Base-by-base conservation (phyloP, 2,113 vertebrate genomes). In the Sceloporus tristichus region DNA sequence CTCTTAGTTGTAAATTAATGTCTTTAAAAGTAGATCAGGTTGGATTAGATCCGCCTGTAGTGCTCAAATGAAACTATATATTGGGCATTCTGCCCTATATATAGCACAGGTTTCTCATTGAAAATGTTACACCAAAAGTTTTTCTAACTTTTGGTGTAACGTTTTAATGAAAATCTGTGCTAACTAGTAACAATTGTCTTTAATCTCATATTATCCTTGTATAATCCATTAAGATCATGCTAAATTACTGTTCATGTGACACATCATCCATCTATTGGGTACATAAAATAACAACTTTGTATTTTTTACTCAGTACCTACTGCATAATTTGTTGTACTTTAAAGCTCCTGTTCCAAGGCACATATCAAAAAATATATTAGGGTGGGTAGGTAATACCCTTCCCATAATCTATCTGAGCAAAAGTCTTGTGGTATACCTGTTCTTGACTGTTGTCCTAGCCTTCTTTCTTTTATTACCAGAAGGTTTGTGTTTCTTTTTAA, bases 251-350 rank as follows among this genome's bases (percentile, higher is more conserved):
- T 65, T 85, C 56, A 42, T 19, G 7, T 85, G 56, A 42, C 59
- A 66, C 40, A 13, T 9, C 6, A 53, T 40, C 9, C 23, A 27
- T 13, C 53, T 53, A 27, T 42, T 70, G 27, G 9, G 14, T n/a
- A 18, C 42, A 56, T 86, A 70, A 86, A 86, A 34, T 70, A 86
- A 79, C n/a, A 40, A 25, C 59, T 40, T 78, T 48, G 16, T 21
- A 25, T 42, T 77, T 74, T 38, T 27, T 56, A 40, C n/a, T 79
- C 34, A 79, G 71, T 48, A 65, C 38, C 38, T 38, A 54, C n/a
- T 79, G 23, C 19, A 79, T 59, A 53, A 79, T 56, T 11, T 71
- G n/a, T 71, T 7, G 27, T 48, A 53, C 38, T n/a, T n/a, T 83
- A 53, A 29, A 29, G 40, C 34, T 53, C 53, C 78, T 53, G 16